phyloP scores from a whole-genome alignment of 2,888 invertebrate genomes.

The Plagiodera versicolora region DNA sequence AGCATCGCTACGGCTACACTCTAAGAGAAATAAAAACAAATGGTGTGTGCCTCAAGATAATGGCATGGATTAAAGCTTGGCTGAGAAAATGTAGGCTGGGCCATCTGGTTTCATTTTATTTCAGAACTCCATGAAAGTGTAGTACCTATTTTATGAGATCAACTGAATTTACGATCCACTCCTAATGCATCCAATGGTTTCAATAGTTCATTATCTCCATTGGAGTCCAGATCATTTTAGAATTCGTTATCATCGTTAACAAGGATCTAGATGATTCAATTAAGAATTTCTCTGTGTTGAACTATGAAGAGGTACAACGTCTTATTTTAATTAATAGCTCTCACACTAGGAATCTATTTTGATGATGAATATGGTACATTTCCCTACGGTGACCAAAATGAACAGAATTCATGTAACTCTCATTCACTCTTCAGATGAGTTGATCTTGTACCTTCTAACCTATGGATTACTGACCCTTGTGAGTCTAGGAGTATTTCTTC shows the following conservation, averaged over 20 bases:
- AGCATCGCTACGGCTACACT: conserved; percentile 35
- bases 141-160: not conserved
- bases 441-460: too few relatives aligned
- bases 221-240: not conserved
- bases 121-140: conserved; percentile 23
- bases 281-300: too few relatives aligned
- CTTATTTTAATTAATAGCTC: too few relatives aligned
- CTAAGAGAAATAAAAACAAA: conserved; percentile 51
- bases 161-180: not conserved
- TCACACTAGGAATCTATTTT: too few relatives aligned
- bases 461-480: too few relatives aligned
- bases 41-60: conserved; percentile 50
- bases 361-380: too few relatives aligned
- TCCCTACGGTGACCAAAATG: too few relatives aligned
- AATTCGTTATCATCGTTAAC: not conserved
- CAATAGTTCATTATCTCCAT: not conserved
- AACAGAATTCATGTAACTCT: too few relatives aligned
- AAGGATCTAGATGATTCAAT: too few relatives aligned
- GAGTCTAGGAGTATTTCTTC: too few relatives aligned
- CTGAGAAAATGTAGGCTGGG: conserved; percentile 48
- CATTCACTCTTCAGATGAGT: too few relatives aligned
- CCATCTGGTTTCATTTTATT: conserved; percentile 51
- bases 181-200: conserved; percentile 9
- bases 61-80: conserved; percentile 50
- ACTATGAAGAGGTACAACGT: too few relatives aligned